These are phyloP conservation scores for Eulemur rufifrons DNA, from an alignment of 2,113 vertebrate genomes.

Conservation along the genomic window DNA sequence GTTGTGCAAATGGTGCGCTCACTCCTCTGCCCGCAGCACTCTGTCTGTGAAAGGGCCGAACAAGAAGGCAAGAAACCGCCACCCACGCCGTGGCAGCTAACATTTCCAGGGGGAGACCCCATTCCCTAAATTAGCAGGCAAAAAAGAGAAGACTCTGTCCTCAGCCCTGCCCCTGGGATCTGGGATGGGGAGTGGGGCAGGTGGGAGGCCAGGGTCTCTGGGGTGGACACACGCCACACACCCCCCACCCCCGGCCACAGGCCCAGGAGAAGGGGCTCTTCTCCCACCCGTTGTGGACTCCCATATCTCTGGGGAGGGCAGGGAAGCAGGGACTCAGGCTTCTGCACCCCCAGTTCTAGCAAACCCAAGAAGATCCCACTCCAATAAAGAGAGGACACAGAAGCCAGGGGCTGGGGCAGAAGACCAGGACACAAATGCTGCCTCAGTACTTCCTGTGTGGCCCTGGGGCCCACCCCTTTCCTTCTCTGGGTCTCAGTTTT, in stretches of 20 bases:
- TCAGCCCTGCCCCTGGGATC: background rate
- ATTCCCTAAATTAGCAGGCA: background rate
- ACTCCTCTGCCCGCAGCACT: background rate
- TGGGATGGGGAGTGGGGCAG: background rate
- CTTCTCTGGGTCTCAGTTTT: background rate
- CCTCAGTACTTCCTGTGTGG: background rate
- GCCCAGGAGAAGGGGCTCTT: background rate
- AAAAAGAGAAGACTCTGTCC: background rate
- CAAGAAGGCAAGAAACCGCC: background rate
- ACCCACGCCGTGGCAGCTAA: background rate
- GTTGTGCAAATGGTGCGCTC: background rate
- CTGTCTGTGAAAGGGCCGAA: background rate
- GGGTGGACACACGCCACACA: background rate
- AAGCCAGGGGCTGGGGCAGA: background rate
- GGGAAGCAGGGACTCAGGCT: background rate
- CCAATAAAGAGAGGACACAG: background rate
- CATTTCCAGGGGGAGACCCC: background rate
- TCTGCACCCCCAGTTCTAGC: background rate
- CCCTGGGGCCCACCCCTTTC: background rate
- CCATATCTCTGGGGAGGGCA: background rate
- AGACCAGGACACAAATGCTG: background rate
- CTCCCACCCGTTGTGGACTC: background rate
- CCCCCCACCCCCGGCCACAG: too few species aligned
- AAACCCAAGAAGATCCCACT: background rate
- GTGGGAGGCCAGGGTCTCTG: background rate